Base-by-base conservation (phyloP, 2,888 invertebrate genomes). In the Apotomis betuletana region DNA sequence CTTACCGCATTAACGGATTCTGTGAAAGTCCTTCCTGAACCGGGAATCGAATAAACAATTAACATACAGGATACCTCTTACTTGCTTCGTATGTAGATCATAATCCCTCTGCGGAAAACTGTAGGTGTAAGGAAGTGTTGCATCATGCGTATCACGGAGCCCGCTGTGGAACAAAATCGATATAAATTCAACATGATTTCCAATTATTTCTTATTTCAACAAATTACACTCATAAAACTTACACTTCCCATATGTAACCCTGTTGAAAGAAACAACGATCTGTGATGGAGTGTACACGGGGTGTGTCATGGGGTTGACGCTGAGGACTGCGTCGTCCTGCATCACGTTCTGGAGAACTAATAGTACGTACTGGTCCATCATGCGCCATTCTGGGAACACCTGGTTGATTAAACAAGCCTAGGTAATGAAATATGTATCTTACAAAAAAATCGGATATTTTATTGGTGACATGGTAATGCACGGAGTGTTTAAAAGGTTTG, bases 221-320 rank as follows among this genome's bases (percentile, higher is more conserved):
- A 41, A 6, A 6, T 41, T 6, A 41, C 41, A 6, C 27, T 27
- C 27, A 41, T 6, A 41, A 38, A 44, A 82, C 91, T 87, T 83
- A 94, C 95, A 95, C 90, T 96, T 96, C 71, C 94, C 91, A 74
- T 95, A 95, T 65, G 95, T 94, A 0, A 95, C 94, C 46, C 92
- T 91, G 77, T 95, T 95, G 80, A 95, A 94, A 27, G 94, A 93
- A 0, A 88, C 89, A 9, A 89, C 79, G 67, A 94, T 90, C 75
- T 94, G 91, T 0, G 90, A 86, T 0, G 94, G 93, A 0, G 93
- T 91, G 60, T 85, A 91, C 0, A 95, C 93, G 0, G 85, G 80
- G 46, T 91, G 88, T 0, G 94, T 94, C 92, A 95, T 94, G 0
- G 95, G 90, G 77, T 94, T 93, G 3, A 93, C 86, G 38, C 86